These are phyloP conservation scores for Tiliacea aurago DNA, from an alignment of 2,888 invertebrate genomes.

Conservation along the genomic window DNA sequence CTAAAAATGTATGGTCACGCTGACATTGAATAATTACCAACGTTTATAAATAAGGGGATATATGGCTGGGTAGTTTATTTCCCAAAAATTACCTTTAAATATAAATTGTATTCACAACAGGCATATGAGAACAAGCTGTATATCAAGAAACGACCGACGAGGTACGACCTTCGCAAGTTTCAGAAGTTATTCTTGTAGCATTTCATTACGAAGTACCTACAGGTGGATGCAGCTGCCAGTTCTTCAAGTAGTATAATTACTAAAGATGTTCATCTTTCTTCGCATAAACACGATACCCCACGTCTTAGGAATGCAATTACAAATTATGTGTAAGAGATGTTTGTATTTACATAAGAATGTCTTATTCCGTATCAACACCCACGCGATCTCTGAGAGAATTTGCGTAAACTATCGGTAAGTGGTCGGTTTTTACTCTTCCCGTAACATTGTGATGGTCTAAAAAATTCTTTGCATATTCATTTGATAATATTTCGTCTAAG, in stretches of 20 bases:
- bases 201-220: background rate
- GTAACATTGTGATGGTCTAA: background rate
- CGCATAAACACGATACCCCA: background rate
- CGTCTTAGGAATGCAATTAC: slow-evolving; percentile 21
- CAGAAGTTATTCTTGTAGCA: background rate
- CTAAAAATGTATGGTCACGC: background rate
- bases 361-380: slow-evolving; percentile 32
- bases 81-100: background rate
- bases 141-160: background rate
- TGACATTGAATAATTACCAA: background rate
- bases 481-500: background rate
- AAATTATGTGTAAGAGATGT: slow-evolving; percentile 18
- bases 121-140: background rate
- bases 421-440: slow-evolving; percentile 14
- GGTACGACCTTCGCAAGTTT: background rate
- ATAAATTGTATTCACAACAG: background rate
- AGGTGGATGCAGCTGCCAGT: slow-evolving; percentile 19
- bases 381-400: slow-evolving; percentile 36
- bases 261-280: slow-evolving; percentile 18
- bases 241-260: slow-evolving; percentile 15
- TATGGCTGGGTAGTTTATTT: background rate
- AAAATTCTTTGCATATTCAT: background rate
- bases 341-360: slow-evolving; percentile 55
- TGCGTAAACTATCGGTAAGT: slow-evolving; percentile 28
- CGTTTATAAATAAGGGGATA: background rate